Percentiles rank a stretch among this genome's conserved stretches.
Evolutionary conservation across 1,140 invertebrate genomes (phyloP).

Genomic region (Riptortus pedestris): DNA sequence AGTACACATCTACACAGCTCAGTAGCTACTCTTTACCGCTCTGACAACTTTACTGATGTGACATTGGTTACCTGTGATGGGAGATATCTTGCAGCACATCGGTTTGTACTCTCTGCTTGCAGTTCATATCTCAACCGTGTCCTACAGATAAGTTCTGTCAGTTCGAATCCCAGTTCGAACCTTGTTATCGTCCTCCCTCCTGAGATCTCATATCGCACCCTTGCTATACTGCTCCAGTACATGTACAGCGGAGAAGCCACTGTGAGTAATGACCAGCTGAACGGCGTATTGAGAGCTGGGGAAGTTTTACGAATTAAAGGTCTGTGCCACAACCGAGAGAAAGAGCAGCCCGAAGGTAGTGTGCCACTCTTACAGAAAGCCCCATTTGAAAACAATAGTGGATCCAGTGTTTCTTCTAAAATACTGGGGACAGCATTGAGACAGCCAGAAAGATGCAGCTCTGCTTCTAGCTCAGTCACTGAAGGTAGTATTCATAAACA

Average conservation of each 20-base stretch:
- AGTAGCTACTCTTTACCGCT: constrained; percentile 63
- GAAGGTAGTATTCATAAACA: constrained; percentile 1
- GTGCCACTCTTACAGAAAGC: not conserved
- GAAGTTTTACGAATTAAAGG: constrained; percentile 58
- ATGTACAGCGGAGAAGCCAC: constrained; percentile 79
- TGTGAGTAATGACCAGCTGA: constrained; percentile 69
- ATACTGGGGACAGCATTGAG: not conserved
- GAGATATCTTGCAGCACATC: constrained; percentile 70
- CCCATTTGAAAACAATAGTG: not conserved
- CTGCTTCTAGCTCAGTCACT: not conserved
- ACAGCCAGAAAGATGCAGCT: not conserved
- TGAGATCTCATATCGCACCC: constrained; percentile 62
- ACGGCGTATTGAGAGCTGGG: constrained; percentile 64
- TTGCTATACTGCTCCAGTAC: constrained; percentile 72
- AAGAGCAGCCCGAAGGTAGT: constrained; percentile 12
- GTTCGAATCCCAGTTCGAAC: constrained; percentile 45
- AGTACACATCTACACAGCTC: constrained; percentile 66
- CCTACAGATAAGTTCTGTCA: constrained; percentile 43
- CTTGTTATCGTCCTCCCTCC: constrained; percentile 67
- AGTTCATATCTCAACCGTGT: constrained; percentile 49
- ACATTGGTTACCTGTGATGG: constrained; percentile 69
- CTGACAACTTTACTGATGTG: constrained; percentile 74
- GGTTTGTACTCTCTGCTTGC: constrained; percentile 74
- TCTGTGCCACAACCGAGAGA: constrained; percentile 29
- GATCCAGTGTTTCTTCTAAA: not conserved